phyloP scores from a whole-genome alignment of 2,888 invertebrate genomes.

The Lissonota sp. region DNA sequence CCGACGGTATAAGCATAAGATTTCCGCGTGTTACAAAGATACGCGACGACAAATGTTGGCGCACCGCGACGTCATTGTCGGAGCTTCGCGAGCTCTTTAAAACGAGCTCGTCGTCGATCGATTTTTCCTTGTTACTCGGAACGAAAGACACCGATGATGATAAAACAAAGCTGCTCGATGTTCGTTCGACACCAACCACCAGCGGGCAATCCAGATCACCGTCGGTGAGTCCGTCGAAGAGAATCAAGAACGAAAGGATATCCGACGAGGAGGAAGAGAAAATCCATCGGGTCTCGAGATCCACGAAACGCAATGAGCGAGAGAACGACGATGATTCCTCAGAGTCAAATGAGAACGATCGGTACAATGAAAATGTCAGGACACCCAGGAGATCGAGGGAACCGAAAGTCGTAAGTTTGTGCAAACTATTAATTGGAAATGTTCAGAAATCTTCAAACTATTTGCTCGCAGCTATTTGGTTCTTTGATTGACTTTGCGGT shows the following conservation, averaged over 20 bases:
- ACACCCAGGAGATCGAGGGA: conserved; percentile 66
- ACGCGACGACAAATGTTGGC: conserved; percentile 93
- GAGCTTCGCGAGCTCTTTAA: conserved; percentile 89
- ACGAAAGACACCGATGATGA: conserved; percentile 25
- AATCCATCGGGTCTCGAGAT: not conserved
- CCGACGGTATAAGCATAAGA: conserved; percentile 96
- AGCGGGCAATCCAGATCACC: conserved; percentile 45
- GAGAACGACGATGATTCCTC: conserved; percentile 28
- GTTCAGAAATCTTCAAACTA: too few relatives aligned
- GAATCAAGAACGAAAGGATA: conserved; percentile 9
- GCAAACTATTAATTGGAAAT: not conserved
- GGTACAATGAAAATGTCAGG: conserved; percentile 65
- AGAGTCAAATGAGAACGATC: conserved; percentile 32
- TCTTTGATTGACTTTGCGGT: too few relatives aligned
- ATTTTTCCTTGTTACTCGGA: conserved; percentile 74
- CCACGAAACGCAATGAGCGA: conserved; percentile 9
- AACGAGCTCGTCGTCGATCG: conserved; percentile 82
- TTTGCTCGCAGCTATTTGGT: too few relatives aligned
- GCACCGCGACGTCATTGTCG: conserved; percentile 91
- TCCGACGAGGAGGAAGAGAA: conserved; percentile 44
- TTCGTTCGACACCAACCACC: conserved; percentile 35
- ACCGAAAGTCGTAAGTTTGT: conserved; percentile 70
- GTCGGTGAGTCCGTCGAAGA: conserved; percentile 43
- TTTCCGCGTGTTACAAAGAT: conserved; percentile 95
- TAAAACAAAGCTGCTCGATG: conserved; percentile 22